phyloP scores from a whole-genome alignment of 92 coral and sea anemone genomes.

The Desmophyllum pertusum region DNA sequence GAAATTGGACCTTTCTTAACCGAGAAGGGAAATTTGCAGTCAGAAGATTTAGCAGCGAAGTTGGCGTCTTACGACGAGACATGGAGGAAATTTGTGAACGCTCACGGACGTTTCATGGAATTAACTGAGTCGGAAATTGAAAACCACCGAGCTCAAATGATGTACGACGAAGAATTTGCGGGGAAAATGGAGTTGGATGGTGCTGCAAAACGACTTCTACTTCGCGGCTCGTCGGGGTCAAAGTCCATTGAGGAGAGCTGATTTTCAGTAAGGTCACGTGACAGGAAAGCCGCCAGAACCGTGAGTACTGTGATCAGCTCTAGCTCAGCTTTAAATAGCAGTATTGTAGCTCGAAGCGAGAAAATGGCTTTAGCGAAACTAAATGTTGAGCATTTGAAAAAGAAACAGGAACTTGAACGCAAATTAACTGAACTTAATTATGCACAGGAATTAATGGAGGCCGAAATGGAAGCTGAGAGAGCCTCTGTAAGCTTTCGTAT shows the following conservation, averaged over 20 bases:
- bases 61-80: conserved; percentile 35
- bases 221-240: not conserved
- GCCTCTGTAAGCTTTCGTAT: conserved; percentile 27
- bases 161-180: conserved; percentile 38
- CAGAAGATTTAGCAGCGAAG: conserved; percentile 26
- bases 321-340: not conserved
- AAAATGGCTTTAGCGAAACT: conserved; percentile 35
- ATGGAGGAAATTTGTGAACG: conserved; percentile 40
- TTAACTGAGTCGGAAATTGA: not conserved
- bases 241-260: conserved; percentile 11
- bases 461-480: conserved; percentile 38
- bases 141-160: conserved; percentile 19
- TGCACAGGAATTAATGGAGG: conserved; percentile 34
- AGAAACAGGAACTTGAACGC: conserved; percentile 29
- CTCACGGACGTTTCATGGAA: conserved; percentile 29
- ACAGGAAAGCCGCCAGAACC: conserved; percentile 2
- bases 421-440: conserved; percentile 24
- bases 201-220: not conserved
- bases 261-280: not conserved
- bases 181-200: conserved; percentile 27
- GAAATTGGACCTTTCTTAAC: not conserved
- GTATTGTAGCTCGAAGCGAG: conserved; percentile 31
- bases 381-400: conserved; percentile 46
- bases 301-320: conserved; percentile 43
- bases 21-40: not conserved